These are phyloP conservation scores for Darevskia nairensis DNA, from an alignment of 2,797 vertebrate species.

Conservation along the genomic window DNA sequence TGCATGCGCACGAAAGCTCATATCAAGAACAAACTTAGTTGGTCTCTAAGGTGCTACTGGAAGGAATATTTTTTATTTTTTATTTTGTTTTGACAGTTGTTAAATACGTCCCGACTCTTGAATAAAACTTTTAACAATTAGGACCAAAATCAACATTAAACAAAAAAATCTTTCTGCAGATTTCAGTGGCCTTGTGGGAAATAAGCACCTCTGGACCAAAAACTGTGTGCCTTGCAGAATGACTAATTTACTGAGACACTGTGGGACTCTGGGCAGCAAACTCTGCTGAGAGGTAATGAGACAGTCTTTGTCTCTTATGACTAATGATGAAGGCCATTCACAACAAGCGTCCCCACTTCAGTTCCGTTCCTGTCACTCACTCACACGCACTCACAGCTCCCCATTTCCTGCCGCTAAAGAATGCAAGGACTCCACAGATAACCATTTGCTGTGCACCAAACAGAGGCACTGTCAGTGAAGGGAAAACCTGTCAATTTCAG, in stretches of 20 bases:
- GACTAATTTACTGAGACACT: background rate
- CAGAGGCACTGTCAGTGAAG: background rate
- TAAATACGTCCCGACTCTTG: background rate
- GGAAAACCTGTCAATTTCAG: too few relatives aligned
- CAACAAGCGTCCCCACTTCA: background rate
- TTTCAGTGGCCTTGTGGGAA: background rate
- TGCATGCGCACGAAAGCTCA: too few relatives aligned
- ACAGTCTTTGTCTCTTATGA: conserved; percentile 6
- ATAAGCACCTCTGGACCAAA: background rate
- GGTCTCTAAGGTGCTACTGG: too few relatives aligned
- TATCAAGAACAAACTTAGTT: too few relatives aligned
- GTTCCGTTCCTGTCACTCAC: background rate
- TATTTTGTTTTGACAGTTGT: background rate
- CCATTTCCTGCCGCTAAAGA: conserved; percentile 4
- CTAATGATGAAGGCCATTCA: conserved; percentile 21
- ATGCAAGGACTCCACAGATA: background rate
- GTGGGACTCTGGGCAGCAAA: background rate
- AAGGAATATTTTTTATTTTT: too few relatives aligned
- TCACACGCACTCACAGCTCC: background rate
- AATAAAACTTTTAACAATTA: background rate
- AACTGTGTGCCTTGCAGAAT: background rate
- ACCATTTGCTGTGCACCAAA: background rate
- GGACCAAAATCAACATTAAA: background rate
- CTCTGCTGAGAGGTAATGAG: conserved; percentile 15
- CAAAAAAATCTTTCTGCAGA: background rate